phyloP scores from a whole-genome alignment of 1,140 invertebrate genomes.

The Heterodera schachtii region DNA sequence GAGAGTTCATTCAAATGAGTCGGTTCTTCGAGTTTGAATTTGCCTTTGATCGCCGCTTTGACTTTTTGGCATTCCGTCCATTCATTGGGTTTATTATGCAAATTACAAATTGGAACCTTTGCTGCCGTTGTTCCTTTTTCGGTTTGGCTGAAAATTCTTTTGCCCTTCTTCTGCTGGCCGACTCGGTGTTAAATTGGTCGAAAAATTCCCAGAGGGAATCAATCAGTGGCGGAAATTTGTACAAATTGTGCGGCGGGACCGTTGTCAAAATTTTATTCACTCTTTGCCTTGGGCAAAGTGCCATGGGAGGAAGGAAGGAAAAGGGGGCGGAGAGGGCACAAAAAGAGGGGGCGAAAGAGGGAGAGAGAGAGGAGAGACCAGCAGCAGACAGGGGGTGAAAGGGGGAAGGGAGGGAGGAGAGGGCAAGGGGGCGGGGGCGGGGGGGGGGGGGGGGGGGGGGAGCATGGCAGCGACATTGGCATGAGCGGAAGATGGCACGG shows the following conservation, averaged over 20 bases:
- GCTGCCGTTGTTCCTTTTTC: neutral
- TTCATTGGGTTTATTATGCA: no score
- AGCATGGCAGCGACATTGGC: neutral
- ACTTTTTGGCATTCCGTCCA: no score
- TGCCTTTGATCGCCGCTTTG: no score
- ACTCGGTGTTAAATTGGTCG: neutral
- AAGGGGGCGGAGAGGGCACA: neutral
- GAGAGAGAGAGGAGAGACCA: no score
- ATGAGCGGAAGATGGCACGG: no score
- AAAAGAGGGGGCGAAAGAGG: no score
- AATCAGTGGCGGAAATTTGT: slow-evolving; percentile 5
- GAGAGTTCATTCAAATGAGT: no score
- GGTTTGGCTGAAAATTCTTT: neutral
- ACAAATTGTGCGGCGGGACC: neutral
- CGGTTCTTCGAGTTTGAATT: no score
- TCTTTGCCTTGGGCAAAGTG: slow-evolving; percentile 4
- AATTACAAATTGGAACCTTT: neutral
- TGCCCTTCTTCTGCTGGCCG: neutral
- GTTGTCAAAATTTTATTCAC: neutral
- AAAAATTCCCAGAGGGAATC: neutral
- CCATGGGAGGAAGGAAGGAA: neutral
- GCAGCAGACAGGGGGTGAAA: no score
- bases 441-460: no score
- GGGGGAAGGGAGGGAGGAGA: no score
- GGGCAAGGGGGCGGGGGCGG: no score